Evolutionary conservation across 2,888 invertebrate species (phyloP).

Genomic region (Theristus sp.): DNA sequence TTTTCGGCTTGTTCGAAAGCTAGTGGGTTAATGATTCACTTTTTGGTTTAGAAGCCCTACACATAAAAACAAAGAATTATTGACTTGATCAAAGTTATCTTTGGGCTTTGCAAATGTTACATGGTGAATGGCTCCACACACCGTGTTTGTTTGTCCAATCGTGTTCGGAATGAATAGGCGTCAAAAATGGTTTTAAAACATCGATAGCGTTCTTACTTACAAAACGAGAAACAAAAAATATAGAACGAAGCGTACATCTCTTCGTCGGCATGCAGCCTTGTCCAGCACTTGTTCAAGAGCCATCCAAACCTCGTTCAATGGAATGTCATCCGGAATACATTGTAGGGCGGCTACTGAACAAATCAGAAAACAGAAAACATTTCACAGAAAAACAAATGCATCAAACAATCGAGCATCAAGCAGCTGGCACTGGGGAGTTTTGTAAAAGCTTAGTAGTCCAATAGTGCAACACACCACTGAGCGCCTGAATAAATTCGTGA

Average conservation of each 20-base stretch:
- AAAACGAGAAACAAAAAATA: neutral
- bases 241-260: constrained; percentile 40
- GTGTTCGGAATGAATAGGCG: too few relatives aligned
- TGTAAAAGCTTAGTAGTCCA: neutral
- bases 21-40: too few relatives aligned
- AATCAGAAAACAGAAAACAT: too few relatives aligned
- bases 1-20: too few relatives aligned
- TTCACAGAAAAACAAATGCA: constrained; percentile 23
- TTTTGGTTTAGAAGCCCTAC: neutral
- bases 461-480: too few relatives aligned
- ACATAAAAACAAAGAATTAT: too few relatives aligned
- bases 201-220: neutral
- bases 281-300: constrained; percentile 51
- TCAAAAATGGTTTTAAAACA: too few relatives aligned
- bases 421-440: neutral
- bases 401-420: constrained; percentile 1
- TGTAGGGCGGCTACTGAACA: constrained; percentile 44
- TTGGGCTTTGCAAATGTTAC: neutral
- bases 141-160: too few relatives aligned
- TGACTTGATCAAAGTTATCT: too few relatives aligned
- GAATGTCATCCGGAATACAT: constrained; percentile 59
- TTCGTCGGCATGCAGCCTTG: constrained; percentile 53
- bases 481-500: too few relatives aligned
- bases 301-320: constrained; percentile 46
- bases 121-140: too few relatives aligned